phyloP scores from a whole-genome alignment of 2,113 vertebrate genomes.

The Accipiter virgatus region DNA sequence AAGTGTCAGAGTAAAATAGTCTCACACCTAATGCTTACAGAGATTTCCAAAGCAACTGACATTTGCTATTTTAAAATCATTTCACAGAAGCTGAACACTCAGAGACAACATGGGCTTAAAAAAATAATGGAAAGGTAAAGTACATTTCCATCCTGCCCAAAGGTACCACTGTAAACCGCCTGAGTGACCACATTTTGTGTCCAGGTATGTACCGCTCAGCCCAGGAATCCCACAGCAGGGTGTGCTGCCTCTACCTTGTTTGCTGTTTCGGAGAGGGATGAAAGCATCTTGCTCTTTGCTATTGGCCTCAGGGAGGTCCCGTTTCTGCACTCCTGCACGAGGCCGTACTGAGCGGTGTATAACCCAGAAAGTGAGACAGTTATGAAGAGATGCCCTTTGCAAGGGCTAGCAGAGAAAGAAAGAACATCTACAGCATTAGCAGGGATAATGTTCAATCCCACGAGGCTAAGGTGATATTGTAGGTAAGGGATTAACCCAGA shows the following conservation, averaged over 20 bases:
- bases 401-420: background rate
- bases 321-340: background rate
- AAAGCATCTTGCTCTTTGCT: background rate
- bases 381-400: background rate
- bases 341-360: background rate
- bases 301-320: background rate
- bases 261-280: background rate
- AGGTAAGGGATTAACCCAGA: conserved; percentile 18
- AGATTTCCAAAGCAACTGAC: conserved; percentile 1
- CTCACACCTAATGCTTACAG: background rate
- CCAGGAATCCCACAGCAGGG: background rate
- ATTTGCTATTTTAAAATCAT: conserved; percentile 16
- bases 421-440: background rate
- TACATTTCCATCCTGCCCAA: background rate
- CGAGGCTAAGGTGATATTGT: background rate
- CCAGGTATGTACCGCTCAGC: background rate
- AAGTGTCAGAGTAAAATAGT: background rate
- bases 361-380: background rate
- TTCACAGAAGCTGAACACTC: background rate
- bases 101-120: background rate
- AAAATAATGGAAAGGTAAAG: background rate
- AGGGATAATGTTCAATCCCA: background rate
- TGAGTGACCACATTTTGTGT: background rate
- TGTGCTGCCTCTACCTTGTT: background rate
- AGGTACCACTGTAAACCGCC: background rate